Percentiles rank a stretch among this genome's conserved stretches.
phyloP scores from a whole-genome alignment of 2,888 invertebrate genomes.

The Nymphalis c-album region DNA sequence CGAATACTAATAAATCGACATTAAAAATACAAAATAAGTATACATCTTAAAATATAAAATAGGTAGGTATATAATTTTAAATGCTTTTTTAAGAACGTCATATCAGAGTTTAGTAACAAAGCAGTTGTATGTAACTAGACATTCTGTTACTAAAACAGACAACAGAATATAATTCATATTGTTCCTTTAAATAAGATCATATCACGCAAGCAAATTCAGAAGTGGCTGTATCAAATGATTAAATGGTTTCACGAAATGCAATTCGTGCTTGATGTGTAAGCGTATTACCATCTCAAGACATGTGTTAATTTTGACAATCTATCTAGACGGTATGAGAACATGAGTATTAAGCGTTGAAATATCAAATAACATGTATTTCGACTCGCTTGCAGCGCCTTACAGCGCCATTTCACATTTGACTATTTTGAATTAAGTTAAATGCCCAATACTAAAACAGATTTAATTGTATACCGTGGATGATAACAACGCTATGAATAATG shows the following conservation, averaged over 20 bases:
- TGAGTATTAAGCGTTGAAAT: background rate
- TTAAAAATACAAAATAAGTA: no score
- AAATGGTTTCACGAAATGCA: slow-evolving; percentile 1
- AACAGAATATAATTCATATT: background rate
- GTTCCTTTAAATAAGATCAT: background rate
- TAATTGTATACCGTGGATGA: no score
- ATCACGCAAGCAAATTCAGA: background rate
- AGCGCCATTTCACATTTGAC: no score
- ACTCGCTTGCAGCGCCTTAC: background rate
- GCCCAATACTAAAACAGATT: no score
- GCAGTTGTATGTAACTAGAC: background rate
- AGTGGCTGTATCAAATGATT: slow-evolving; percentile 3
- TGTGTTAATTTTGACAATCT: background rate
- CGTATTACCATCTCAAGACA: background rate
- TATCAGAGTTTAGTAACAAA: no score
- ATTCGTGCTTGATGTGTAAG: slow-evolving; percentile 7
- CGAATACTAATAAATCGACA: no score
- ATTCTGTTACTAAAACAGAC: background rate
- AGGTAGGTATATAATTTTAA: no score
- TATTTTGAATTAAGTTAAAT: no score
- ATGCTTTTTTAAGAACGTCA: no score
- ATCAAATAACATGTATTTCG: no score
- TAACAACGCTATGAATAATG: no score
- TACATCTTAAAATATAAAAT: no score
- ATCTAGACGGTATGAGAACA: background rate